These are phyloP conservation scores for Bubo scandiacus DNA, from an alignment of 2,113 vertebrate genomes.

Conservation along the genomic window DNA sequence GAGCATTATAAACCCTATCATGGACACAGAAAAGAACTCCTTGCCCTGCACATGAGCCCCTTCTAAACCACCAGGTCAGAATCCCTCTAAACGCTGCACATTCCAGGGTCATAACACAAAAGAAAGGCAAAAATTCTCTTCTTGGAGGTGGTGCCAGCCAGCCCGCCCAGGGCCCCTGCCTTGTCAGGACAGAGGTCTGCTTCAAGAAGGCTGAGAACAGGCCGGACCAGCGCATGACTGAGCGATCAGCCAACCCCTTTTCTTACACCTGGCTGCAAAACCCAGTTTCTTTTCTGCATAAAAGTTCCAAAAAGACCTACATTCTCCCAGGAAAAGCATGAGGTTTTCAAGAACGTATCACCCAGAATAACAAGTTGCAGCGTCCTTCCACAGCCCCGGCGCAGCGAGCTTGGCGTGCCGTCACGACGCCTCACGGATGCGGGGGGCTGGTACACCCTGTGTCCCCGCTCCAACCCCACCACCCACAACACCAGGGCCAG, in stretches of 20 bases:
- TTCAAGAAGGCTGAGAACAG: neutral
- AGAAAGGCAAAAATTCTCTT: neutral
- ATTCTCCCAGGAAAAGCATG: neutral
- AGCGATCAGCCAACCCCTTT: neutral
- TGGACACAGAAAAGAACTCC: neutral
- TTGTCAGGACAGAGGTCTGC: neutral
- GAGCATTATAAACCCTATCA: neutral
- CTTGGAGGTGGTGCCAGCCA: neutral
- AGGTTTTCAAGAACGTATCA: neutral
- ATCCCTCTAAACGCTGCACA: neutral
- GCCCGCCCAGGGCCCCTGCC: neutral
- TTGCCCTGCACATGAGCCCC: neutral
- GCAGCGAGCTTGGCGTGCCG: accelerated
- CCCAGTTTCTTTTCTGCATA: neutral
- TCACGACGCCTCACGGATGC: accelerated
- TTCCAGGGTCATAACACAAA: no score
- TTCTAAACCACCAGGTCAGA: neutral
- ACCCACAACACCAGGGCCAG: accelerated
- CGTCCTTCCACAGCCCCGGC: neutral
- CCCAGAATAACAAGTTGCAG: neutral
- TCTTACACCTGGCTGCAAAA: neutral
- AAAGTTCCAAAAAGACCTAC: neutral
- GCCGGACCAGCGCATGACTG: neutral
- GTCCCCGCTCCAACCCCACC: neutral
- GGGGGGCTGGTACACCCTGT: neutral